Conservation (phyloP, 2,797 vertebrate species). For the Salarias fasciatus region DNA sequence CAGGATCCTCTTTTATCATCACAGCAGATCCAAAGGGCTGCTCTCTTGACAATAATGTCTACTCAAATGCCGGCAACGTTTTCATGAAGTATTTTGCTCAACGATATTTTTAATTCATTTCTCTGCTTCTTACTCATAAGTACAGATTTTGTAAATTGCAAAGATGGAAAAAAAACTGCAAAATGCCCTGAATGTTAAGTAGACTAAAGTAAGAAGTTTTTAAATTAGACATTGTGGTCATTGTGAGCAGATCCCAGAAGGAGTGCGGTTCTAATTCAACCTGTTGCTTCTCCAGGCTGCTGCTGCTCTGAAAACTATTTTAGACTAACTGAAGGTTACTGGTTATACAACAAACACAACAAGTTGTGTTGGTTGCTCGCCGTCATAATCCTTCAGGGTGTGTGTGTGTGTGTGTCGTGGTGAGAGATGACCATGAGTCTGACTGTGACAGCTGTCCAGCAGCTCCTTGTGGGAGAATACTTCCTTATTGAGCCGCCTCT, state of each 20-base stretch:
- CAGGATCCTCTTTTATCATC: conserved; percentile 12
- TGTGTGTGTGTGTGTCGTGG: background rate
- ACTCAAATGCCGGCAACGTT: conserved; percentile 1
- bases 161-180: background rate
- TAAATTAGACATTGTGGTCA: conserved; percentile 28
- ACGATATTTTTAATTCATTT: conserved; percentile 10
- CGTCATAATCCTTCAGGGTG: conserved; percentile 7
- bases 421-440: conserved; percentile 11
- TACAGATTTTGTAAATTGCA: too few relatives aligned
- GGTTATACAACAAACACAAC: conserved; percentile 30
- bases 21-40: conserved; percentile 18
- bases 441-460: conserved; percentile 46
- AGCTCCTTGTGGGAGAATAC: conserved; percentile 30
- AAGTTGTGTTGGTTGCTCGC: background rate
- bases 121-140: too few relatives aligned
- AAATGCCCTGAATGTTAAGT: conserved; percentile 3
- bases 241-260: conserved; percentile 44
- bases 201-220: background rate
- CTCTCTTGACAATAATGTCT: background rate
- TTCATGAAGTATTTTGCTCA: conserved; percentile 2
- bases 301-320: background rate
- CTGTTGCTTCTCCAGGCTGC: conserved; percentile 18
- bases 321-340: background rate
- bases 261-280: conserved; percentile 41
- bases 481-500: conserved; percentile 46